Percentiles rank a stretch among this genome's conserved stretches.
phyloP scores from a whole-genome alignment of 1,140 invertebrate genomes.

The Glossosoma conforme region DNA sequence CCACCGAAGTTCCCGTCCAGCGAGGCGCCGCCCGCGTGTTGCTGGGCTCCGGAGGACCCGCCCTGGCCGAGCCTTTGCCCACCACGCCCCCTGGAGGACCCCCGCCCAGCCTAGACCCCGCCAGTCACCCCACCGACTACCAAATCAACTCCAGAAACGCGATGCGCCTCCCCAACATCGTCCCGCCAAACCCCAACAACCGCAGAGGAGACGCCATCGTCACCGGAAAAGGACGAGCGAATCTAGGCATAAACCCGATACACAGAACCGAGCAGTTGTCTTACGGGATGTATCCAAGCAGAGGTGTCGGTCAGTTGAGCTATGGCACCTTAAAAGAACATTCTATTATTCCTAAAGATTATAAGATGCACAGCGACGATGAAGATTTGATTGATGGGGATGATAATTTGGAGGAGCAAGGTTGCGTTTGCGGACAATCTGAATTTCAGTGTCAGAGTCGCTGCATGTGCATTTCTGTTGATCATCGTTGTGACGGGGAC shows the following conservation, averaged over 20 bases:
- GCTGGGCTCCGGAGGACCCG: slow-evolving; percentile 46
- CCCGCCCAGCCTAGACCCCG: neutral
- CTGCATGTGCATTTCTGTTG: slow-evolving; percentile 57
- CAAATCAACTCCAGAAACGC: too few species aligned
- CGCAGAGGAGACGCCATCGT: slow-evolving; percentile 18
- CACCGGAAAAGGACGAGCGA: slow-evolving; percentile 15
- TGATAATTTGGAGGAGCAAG: slow-evolving; percentile 32
- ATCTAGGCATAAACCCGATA: slow-evolving; percentile 28
- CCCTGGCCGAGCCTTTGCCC: slow-evolving; percentile 5
- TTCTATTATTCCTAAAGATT: slow-evolving; percentile 7
- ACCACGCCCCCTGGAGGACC: neutral
- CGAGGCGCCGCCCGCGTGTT: slow-evolving; percentile 54
- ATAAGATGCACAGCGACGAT: slow-evolving; percentile 24
- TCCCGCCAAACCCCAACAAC: slow-evolving; percentile 19
- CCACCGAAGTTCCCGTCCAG: slow-evolving; percentile 36
- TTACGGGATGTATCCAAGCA: slow-evolving; percentile 25
- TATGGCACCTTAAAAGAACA: slow-evolving; percentile 21
- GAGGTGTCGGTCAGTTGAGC: slow-evolving; percentile 24
- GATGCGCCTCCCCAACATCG: too few species aligned
- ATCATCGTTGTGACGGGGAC: slow-evolving; percentile 56
- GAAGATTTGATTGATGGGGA: slow-evolving; percentile 36
- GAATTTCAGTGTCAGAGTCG: slow-evolving; percentile 54
- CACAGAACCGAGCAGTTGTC: slow-evolving; percentile 28
- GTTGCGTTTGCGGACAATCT: slow-evolving; percentile 46
- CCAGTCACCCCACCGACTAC: slow-evolving; percentile 1